These are phyloP conservation scores for Daboia siamensis DNA, from an alignment of 2,113 vertebrate species.

Conservation along the genomic window DNA sequence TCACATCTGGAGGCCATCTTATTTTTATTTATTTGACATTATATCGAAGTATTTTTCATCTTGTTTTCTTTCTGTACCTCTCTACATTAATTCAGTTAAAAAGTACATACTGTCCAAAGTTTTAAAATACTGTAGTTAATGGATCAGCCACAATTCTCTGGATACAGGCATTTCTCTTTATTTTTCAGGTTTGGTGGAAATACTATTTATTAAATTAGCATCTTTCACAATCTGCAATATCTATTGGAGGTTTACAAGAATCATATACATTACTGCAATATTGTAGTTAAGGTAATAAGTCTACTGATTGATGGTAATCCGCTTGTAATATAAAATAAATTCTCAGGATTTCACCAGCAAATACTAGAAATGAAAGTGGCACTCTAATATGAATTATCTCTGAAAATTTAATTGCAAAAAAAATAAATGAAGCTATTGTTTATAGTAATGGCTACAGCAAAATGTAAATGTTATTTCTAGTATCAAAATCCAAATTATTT, in stretches of 20 bases:
- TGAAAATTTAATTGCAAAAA: not conserved
- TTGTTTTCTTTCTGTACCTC: not conserved
- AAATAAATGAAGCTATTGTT: not conserved
- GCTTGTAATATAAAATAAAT: not conserved
- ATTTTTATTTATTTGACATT: constrained; percentile 1
- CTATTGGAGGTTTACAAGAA: not conserved
- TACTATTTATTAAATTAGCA: not conserved
- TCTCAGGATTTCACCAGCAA: not conserved
- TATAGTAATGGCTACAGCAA: not conserved
- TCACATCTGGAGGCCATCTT: not conserved
- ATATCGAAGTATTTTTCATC: not conserved
- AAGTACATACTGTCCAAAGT: not conserved
- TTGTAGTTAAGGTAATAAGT: not conserved
- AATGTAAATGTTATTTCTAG: not conserved
- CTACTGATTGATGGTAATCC: not conserved
- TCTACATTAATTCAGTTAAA: not conserved
- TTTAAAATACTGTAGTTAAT: not conserved
- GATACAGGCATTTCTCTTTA: not conserved
- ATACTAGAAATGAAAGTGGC: not conserved
- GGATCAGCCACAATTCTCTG: not conserved
- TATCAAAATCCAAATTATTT: not conserved
- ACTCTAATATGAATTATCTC: not conserved
- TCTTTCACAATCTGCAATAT: not conserved
- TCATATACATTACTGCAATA: not conserved
- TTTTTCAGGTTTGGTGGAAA: not conserved